Percentiles rank a stretch among this genome's conserved stretches.
Evolutionary conservation across 2,888 invertebrate genomes (phyloP).

Genomic region (Cryptophagus acutangulus): DNA sequence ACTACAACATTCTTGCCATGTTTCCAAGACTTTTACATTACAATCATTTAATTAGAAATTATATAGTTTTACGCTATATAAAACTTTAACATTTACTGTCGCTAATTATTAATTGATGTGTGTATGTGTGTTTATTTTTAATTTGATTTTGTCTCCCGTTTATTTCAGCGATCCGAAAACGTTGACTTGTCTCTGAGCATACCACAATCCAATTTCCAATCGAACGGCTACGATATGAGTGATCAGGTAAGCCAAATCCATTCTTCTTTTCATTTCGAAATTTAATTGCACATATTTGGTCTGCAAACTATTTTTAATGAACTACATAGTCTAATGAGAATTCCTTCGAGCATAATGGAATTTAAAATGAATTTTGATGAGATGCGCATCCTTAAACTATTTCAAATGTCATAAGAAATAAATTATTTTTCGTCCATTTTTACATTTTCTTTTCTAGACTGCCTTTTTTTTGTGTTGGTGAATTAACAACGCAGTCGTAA

Average conservation of each 20-base stretch:
- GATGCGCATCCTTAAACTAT: conserved; percentile 2
- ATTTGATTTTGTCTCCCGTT: no score
- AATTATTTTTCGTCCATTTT: no score
- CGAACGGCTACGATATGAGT: conserved; percentile 70
- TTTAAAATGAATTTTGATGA: not conserved
- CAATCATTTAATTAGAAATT: conserved; percentile 3
- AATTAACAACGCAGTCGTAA: no score
- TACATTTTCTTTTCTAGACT: no score
- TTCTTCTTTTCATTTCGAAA: no score
- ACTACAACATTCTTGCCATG: conserved; percentile 4
- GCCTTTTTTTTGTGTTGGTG: no score
- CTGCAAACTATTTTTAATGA: not conserved
- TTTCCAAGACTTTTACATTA: not conserved
- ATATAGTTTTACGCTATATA: not conserved
- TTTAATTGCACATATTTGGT: no score
- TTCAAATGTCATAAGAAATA: conserved; percentile 1
- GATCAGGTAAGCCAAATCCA: conserved; percentile 74
- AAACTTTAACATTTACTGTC: not conserved
- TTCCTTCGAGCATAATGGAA: not conserved
- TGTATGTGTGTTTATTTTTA: no score
- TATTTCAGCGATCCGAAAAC: conserved; percentile 72
- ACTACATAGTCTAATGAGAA: conserved; percentile 1
- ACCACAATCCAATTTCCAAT: conserved; percentile 59
- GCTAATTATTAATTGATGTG: not conserved
- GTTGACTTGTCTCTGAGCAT: conserved; percentile 68